phyloP scores from a whole-genome alignment of 2,113 vertebrate genomes.

The Struthidea cinerea region DNA sequence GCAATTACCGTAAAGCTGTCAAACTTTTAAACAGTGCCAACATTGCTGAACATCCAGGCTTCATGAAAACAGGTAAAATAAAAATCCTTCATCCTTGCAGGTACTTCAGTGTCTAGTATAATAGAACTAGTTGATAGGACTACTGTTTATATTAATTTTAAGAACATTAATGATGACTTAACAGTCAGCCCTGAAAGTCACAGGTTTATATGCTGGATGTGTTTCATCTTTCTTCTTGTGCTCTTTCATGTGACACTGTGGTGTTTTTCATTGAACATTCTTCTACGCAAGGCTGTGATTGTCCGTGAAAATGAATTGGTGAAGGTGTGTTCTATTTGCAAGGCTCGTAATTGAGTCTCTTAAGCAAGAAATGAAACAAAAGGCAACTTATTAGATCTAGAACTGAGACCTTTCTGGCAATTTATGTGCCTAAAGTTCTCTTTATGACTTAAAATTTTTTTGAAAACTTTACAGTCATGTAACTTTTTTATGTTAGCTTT shows the following conservation, averaged over 20 bases:
- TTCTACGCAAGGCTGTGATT: background rate
- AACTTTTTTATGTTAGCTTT: background rate
- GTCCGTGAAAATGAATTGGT: background rate
- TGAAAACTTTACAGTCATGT: fast-evolving
- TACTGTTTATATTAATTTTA: background rate
- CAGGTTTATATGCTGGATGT: background rate
- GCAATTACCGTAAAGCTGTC: constrained; percentile 97
- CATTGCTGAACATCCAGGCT: constrained; percentile 94
- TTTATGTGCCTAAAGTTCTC: background rate
- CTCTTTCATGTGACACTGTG: background rate
- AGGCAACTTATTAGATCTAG: background rate
- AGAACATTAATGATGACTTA: background rate
- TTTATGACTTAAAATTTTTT: background rate
- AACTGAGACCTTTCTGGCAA: background rate
- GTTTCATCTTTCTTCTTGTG: background rate
- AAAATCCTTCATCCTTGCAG: background rate
- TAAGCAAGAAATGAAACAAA: background rate
- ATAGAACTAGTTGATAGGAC: background rate
- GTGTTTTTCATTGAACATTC: background rate
- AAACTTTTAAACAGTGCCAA: constrained; percentile 96
- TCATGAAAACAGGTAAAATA: constrained; percentile 91
- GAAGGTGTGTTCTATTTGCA: background rate
- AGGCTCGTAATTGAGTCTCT: background rate
- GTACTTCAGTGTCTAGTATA: background rate
- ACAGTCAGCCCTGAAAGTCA: background rate